A percentile compares a stretch with the other conserved stretches of the same genome.
Evolutionary conservation across 92 coral and sea anemone genomes (phyloP).

Genomic region (Porites lobata): DNA sequence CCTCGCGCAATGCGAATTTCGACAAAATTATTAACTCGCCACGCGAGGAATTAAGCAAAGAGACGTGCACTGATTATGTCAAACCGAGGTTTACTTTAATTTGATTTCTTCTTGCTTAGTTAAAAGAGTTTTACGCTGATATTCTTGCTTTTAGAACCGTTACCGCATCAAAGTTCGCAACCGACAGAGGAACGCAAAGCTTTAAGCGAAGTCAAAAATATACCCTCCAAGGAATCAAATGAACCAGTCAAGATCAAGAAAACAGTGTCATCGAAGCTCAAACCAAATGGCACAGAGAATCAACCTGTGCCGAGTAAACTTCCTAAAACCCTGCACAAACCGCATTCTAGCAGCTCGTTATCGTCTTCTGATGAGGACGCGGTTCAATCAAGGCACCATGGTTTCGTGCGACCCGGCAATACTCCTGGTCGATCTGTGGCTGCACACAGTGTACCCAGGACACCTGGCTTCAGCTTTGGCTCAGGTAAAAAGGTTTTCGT

Average conservation of each 20-base stretch:
- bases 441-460: background rate
- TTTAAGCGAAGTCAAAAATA: constrained; percentile 27
- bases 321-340: no score
- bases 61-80: no score
- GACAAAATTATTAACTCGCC: no score
- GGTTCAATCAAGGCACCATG: no score
- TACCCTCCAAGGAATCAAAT: background rate
- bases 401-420: no score
- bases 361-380: no score
- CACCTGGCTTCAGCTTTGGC: constrained; percentile 46
- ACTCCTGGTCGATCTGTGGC: constrained; percentile 17
- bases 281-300: constrained; percentile 35
- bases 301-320: constrained; percentile 2
- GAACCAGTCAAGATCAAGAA: background rate
- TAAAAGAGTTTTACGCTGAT: background rate
- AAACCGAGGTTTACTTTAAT: no score
- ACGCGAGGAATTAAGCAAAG: no score
- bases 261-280: background rate
- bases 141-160: background rate
- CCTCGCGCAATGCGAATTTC: no score
- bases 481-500: no score
- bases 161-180: background rate
- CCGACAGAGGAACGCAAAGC: constrained; percentile 14
- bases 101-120: no score
- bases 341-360: no score